Evolutionary conservation across 2,888 invertebrate species (phyloP), one percentile per base, ranked within the genome.

Genomic region (Dolichomitus sp.): DNA sequence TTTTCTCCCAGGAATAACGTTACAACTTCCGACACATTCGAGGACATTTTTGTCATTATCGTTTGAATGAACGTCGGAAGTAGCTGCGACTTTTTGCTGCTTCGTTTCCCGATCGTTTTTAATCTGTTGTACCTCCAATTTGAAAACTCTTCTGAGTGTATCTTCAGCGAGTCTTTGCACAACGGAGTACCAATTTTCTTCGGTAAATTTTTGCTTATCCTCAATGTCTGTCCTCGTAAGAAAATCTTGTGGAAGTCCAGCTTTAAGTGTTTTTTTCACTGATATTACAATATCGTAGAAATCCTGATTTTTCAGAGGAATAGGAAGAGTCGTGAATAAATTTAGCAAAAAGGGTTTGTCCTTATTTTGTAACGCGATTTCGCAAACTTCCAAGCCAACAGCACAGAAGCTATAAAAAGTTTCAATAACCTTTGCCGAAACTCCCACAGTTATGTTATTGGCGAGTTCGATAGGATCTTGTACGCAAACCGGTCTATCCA

Each of bases 381-480:
- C 69, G 52, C 92, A 93, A 23, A 92, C 83, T 48, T 90, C 80
- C 4, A 87, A 82, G 5, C 90, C 91, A 14, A 88, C 77, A 19
- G 82, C 68, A 66, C 94, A 94, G 42, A 90, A 90, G 1, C 85
- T 85, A 54, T 92, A 88, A 85, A 94, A 94, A 33, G 79, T 70
- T 23, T 91, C 84, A 2, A 94, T 68, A 37, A 88, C 61, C 61
- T 88, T 88, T 7, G 14, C 11, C 1, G 86, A 61, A 12, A 95
- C 91, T 1, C 91, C 87, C 11, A 92, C 92, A 0, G 95, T 94
- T 4, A 96, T 93, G 88, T 96, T 97, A 87, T 95, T 94, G 84
- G 94, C 94, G 72, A 95, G 95, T 89, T 96, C 96, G 88, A 96
- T 95, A 0, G 96, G 96, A 92, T 97, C 97, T 93, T 97, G 96